Base-by-base conservation (phyloP, 2,113 vertebrate genomes). In the Lipotes vexillifer region DNA sequence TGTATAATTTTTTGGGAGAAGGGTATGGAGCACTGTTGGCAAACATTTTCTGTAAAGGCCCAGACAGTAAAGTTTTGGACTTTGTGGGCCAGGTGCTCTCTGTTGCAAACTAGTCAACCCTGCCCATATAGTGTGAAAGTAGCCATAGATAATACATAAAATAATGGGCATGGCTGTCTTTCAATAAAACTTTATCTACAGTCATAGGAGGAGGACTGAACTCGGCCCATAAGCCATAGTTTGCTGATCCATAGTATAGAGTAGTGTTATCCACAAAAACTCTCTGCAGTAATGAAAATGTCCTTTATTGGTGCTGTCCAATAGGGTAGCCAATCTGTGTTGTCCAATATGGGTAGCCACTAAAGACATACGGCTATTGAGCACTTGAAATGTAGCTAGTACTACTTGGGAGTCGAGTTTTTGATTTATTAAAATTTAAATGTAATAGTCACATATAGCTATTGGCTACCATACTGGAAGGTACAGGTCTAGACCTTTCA, bases 351-450 rank as follows among this genome's bases (percentile, higher is more conserved):
- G 0, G 71, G 41, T 31, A 44, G 55, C 52, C 36, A 55, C 38
- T 65, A 66, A 49, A 57, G 38, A 49, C 29, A 75, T 13, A 5
- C 23, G 41, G 12, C 38, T n/a, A 41, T 23, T 80, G 75, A 75
- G 38, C 31, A 87, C 21, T 25, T 65, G 31, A 83, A 78, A n/a
- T 72, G 12, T 29, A 59, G 61, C 41, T 55, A 33, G 65, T 29
- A 17, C 61, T 69, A 74, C 46, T 71, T 29, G 44, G 49, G 17
- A 46, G 33, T 20, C 93, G 71, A 90, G 36, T 59, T 78, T 86
- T 87, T 89, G 63, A 94, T 21, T 65, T 27, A 93, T 55, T 63
- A 80, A 81, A 89, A 57, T 78, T 81, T 27, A 97, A 68, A 84
- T 36, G 68, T 49, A 41, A 59, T 59, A 36, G 75, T 8, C 38